Percentiles rank a stretch among this genome's conserved stretches.
phyloP scores from a whole-genome alignment of 2,113 vertebrate species.

The Hiodon tergisus region DNA sequence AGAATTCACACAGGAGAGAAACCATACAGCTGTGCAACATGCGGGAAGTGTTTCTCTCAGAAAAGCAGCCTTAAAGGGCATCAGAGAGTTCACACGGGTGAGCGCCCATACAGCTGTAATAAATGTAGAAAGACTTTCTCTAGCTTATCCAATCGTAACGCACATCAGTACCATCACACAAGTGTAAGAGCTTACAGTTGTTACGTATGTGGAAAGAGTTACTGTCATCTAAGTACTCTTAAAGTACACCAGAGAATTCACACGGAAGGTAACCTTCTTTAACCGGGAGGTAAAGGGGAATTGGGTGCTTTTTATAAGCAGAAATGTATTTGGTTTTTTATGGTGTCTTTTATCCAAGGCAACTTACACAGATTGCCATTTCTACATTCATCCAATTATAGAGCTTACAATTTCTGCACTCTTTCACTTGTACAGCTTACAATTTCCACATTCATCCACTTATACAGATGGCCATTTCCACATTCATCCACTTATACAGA shows the following conservation, averaged over 20 bases:
- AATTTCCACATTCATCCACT: too few relatives aligned
- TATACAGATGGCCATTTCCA: too few relatives aligned
- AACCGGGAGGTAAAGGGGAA: not conserved
- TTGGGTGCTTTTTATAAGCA: not conserved
- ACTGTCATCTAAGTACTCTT: not conserved
- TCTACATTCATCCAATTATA: too few relatives aligned
- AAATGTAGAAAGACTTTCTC: conserved; percentile 60
- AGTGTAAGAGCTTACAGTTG: conserved; percentile 42
- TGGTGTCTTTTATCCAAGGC: too few relatives aligned
- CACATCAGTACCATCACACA: conserved; percentile 55
- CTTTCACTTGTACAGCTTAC: too few relatives aligned
- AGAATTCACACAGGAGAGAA: conserved; percentile 45
- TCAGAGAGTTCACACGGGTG: conserved; percentile 60
- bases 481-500: too few relatives aligned
- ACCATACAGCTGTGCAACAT: conserved; percentile 55
- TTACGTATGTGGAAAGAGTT: conserved; percentile 17
- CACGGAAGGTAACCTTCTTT: not conserved
- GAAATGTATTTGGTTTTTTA: not conserved
- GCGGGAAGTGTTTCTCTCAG: conserved; percentile 50
- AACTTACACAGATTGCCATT: too few relatives aligned
- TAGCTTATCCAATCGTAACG: conserved; percentile 60
- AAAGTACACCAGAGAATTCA: conserved; percentile 17
- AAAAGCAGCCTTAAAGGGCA: conserved; percentile 60
- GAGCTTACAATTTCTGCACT: too few relatives aligned
- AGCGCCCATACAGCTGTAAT: conserved; percentile 56